These are phyloP conservation scores for Apodemus sylvaticus DNA, from an alignment of 2,113 vertebrate genomes.

Conservation along the genomic window DNA sequence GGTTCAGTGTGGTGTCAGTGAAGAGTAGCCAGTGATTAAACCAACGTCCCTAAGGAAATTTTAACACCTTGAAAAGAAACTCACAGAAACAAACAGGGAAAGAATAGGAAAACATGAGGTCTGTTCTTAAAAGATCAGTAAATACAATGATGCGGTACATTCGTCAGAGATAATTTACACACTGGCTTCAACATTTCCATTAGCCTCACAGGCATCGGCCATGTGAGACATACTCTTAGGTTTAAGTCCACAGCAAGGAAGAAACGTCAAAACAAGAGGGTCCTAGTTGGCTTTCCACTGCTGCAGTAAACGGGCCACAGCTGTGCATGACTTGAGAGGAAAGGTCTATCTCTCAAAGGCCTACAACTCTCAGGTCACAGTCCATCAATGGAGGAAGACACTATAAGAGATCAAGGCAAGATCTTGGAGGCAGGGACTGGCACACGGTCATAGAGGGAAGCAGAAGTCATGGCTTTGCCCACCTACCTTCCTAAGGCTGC, in stretches of 20 bases:
- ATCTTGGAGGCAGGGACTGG: not conserved
- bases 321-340: not conserved
- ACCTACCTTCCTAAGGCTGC: not conserved
- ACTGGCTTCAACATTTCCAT: accelerated
- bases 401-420: not conserved
- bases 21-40: not conserved
- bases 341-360: no score
- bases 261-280: no score
- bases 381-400: not conserved
- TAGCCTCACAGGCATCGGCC: not conserved
- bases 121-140: not conserved
- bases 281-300: not conserved
- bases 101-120: accelerated
- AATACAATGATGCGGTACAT: not conserved
- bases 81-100: not conserved
- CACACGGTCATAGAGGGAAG: not conserved
- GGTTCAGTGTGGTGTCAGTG: accelerated
- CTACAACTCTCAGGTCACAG: not conserved
- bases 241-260: not conserved
- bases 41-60: not conserved
- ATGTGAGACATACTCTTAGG: accelerated
- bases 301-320: not conserved
- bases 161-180: not conserved
- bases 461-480: not conserved
- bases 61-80: not conserved